Conservation (phyloP, 2,113 vertebrate genomes). For the Xenopus laevis region DNA sequence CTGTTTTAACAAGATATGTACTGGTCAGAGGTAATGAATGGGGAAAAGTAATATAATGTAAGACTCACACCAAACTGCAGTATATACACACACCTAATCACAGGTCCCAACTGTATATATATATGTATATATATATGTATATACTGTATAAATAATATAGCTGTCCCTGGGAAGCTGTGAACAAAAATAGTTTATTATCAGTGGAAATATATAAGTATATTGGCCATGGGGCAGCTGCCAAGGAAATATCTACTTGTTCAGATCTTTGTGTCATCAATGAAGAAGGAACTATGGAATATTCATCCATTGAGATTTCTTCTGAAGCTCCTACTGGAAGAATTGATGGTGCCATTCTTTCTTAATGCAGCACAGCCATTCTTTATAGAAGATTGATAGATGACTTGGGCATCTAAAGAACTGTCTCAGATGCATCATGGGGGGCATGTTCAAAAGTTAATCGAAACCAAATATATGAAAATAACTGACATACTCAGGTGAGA, state of each 20-base stretch:
- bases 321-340: too few relatives aligned
- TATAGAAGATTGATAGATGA: too few relatives aligned
- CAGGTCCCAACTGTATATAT: constrained; percentile 31
- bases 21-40: too few relatives aligned
- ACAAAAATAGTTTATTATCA: not conserved
- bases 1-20: constrained; percentile 9
- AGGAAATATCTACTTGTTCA: not conserved
- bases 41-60: too few relatives aligned
- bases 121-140: too few relatives aligned
- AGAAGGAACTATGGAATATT: not conserved
- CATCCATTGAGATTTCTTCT: too few relatives aligned
- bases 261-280: not conserved
- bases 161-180: constrained; percentile 25
- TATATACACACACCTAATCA: constrained; percentile 16
- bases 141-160: constrained; percentile 26
- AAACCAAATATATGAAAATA: not conserved
- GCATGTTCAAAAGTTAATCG: not conserved
- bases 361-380: too few relatives aligned
- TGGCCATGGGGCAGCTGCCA: not conserved
- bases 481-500: not conserved
- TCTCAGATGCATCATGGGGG: too few relatives aligned
- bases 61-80: not conserved
- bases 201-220: not conserved
- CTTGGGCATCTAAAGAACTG: too few relatives aligned
- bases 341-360: too few relatives aligned